Evolutionary conservation across 2,888 invertebrate species (phyloP), one percentile per base, ranked within the genome.

Genomic region (Monochamus alternatus): DNA sequence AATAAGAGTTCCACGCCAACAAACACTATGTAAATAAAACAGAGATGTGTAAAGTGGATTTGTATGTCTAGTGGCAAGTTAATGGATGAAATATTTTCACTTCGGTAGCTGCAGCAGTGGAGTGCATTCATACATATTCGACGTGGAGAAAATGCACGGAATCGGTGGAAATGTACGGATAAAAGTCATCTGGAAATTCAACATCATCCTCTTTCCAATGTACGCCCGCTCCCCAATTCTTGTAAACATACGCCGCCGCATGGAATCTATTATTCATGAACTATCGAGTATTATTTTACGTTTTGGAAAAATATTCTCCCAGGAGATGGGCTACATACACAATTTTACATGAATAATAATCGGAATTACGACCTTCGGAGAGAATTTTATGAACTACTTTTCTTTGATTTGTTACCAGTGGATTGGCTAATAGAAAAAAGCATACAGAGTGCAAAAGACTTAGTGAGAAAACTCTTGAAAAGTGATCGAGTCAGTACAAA

Each of bases 81-180:
- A 65, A 47, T 65, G 65, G 30, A 65, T 65, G 65, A 31, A 47
- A 51, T 65, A 65, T 51, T 51, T 64, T 38, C 65, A n/a, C 64
- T 43, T 44, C 44, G 38, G 64, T 44, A 44, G n/a, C 8, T 47
- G 47, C 47, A 65, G 22, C n/a, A 31, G 65, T 30, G 22, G 51
- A 65, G 65, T 65, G 65, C 65, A 65, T 65, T 51, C 30, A 65
- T 65, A 65, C 47, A 51, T 51, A 65, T 65, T 51, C 30, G 51
- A 8, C 47, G 47, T 8, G n/a, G 22, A 55, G 47, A 47, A 47
- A 47, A 47, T 12, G 47, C 47, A 12, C 47, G 12, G 47, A 12
- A 12, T 47, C 10, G 47, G 12, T 47, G 47, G 47, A 12, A 47
- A 12, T 47, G 9, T 9, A 47, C 9, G 12, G 9, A 47, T 47